phyloP scores from a whole-genome alignment of 2,113 vertebrate species.

The Pavo muticus region DNA sequence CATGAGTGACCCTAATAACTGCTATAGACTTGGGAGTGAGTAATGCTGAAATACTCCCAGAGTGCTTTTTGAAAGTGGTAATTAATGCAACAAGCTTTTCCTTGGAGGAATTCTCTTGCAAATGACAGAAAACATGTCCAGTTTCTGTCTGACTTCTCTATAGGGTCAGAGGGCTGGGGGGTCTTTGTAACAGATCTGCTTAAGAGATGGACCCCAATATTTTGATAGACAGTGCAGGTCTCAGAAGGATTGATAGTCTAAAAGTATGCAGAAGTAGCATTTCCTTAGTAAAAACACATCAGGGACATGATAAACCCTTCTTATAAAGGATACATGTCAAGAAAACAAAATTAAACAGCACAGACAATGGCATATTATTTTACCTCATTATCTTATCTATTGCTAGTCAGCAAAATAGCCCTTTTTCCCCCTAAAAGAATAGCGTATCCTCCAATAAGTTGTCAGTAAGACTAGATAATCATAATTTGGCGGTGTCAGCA shows the following conservation, averaged over 20 bases:
- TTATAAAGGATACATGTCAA: not conserved
- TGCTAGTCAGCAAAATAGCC: not conserved
- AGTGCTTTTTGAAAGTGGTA: not conserved
- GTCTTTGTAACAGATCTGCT: not conserved
- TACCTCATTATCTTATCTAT: not conserved
- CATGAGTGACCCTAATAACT: not conserved
- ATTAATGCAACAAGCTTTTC: not conserved
- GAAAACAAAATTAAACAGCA: not conserved
- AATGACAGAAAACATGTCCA: not conserved
- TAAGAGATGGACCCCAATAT: fast-evolving
- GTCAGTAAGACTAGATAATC: not conserved
- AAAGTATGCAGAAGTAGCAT: not conserved
- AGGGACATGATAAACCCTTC: not conserved
- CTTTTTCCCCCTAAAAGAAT: not conserved
- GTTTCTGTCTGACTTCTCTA: not conserved
- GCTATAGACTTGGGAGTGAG: not conserved
- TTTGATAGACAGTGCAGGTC: not conserved
- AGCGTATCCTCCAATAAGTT: not conserved
- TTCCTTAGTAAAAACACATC: not conserved
- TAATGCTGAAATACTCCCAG: not conserved
- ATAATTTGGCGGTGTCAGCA: not conserved
- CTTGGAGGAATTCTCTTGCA: not conserved
- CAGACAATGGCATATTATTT: not conserved
- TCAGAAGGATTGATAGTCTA: not conserved
- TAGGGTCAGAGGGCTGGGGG: not conserved